Evolutionary conservation across 2,797 vertebrate genomes (phyloP).

Genomic region (Lacerta agilis): DNA sequence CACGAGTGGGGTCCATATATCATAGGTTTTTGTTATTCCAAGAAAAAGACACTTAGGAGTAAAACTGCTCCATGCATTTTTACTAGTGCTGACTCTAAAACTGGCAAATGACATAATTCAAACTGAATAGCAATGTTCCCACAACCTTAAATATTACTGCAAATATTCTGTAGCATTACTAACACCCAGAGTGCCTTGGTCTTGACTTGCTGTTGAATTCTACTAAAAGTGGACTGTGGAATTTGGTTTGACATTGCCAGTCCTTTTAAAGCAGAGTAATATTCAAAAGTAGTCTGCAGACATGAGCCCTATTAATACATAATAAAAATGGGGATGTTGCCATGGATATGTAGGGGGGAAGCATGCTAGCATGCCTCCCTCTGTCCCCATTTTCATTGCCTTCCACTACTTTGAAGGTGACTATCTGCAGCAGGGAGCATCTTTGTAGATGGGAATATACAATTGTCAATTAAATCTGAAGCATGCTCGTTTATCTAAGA

Average conservation of each 20-base stretch:
- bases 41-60: background rate
- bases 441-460: background rate
- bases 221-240: background rate
- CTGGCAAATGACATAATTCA: background rate
- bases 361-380: too few relatives aligned
- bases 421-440: background rate
- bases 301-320: background rate
- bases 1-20: background rate
- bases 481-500: background rate
- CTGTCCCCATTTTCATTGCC: too few relatives aligned
- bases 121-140: background rate
- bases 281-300: background rate
- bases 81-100: background rate
- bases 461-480: background rate
- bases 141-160: background rate
- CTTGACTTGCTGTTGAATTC: background rate
- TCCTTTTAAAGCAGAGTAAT: background rate
- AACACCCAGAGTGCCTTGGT: background rate
- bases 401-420: background rate
- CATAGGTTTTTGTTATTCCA: constrained; percentile 9
- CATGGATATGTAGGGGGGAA: background rate
- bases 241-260: background rate
- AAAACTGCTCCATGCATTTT: background rate
- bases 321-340: background rate
- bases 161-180: background rate